A percentile compares a stretch with the other conserved stretches of the same genome.
phyloP scores from a whole-genome alignment of 2,113 vertebrate genomes.

The Hippocampus comes region DNA sequence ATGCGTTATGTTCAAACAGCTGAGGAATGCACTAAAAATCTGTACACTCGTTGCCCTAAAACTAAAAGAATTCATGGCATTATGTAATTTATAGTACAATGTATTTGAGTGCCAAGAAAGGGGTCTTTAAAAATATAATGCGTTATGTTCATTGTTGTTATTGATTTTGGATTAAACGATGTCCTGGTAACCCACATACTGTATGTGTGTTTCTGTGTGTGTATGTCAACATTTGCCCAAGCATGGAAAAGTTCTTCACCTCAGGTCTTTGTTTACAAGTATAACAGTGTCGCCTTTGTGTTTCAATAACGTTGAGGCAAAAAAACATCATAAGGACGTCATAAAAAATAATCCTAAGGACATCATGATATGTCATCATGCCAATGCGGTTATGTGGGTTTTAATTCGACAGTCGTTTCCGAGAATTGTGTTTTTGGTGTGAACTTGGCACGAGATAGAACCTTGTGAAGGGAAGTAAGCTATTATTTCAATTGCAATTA shows the following conservation, averaged over 20 bases:
- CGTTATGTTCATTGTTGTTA: conserved; percentile 4
- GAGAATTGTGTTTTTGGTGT: background rate
- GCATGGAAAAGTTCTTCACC: conserved; percentile 54
- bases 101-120: too few species aligned
- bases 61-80: background rate
- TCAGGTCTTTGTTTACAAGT: conserved; percentile 37
- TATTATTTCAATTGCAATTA: background rate
- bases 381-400: background rate
- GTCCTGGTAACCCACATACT: conserved; percentile 59
- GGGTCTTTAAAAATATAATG: too few species aligned
- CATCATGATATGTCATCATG: conserved; percentile 1
- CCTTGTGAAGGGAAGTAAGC: background rate
- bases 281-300: conserved; percentile 17
- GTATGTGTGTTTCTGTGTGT: conserved; percentile 42
- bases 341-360: background rate
- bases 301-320: background rate
- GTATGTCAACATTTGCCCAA: conserved; percentile 61
- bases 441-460: background rate
- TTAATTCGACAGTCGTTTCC: background rate
- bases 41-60: background rate
- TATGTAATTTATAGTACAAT: too few species aligned
- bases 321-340: background rate
- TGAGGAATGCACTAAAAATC: conserved; percentile 47
- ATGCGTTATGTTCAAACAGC: background rate
- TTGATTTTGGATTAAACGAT: conserved; percentile 13